Evolutionary conservation across 1,140 invertebrate species (phyloP), one percentile per base, ranked within the genome.

Genomic region (Oncopeltus fasciatus): DNA sequence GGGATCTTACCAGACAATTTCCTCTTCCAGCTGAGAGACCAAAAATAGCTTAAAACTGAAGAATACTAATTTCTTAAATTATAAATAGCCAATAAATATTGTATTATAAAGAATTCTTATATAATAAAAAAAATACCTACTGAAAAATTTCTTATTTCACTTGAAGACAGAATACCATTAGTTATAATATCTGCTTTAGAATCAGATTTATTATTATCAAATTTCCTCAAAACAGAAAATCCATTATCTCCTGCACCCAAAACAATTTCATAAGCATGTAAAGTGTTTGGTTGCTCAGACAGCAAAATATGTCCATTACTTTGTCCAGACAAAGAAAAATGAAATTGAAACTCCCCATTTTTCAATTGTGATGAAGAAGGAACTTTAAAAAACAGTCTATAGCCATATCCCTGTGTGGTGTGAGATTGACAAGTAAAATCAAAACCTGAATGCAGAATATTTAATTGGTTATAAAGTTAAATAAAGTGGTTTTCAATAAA

Each of bases 211-310:
- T 14, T 18, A 14, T 27, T 8, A 4, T 24, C 24, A 53, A 8
- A 53, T 43, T 44, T 59, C n/a, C 57, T 33, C 20, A 59, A 43
- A 18, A 20, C 31, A 21, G 57, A 59, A 59, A 43, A 59, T 44
- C 21, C 21, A 59, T 59, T 59, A 20, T 20, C 57, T 28, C 57
- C 57, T 1, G 57, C 57, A 24, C 57, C 57, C 8, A 59, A n/a
- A n/a, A 59, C 57, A 18, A 59, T 24, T 43, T 59, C 57, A 43
- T 59, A 59, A 33, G 31, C 31, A 24, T 2, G 14, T 18, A 24
- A 33, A 14, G 31, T 24, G 18, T 43, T 44, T 2, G 57, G 21
- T 20, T 44, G 38, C 43, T 33, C 31, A 2, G 31, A 43, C 12
- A 44, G 33, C 21, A 43, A 43, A 21, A 59, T 14, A 26, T 53